These are phyloP conservation scores for Peribatodes rhomboidaria DNA, from an alignment of 2,888 invertebrate genomes.

Conservation along the genomic window DNA sequence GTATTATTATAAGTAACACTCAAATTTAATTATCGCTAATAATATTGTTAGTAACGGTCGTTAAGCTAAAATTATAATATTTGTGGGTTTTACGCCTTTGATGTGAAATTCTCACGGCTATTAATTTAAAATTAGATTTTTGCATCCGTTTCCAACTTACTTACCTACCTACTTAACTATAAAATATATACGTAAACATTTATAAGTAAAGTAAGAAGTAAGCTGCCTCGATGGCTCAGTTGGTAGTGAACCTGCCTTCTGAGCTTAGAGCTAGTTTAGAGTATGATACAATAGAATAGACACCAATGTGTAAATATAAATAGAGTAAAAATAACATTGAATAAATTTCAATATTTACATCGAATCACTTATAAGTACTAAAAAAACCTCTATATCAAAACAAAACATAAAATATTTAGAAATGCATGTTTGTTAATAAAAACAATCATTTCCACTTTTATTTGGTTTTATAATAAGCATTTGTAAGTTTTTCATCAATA, in stretches of 20 bases:
- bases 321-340: no score
- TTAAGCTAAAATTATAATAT: constrained; percentile 30
- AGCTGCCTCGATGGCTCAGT: no score
- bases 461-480: constrained; percentile 20
- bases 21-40: no score
- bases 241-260: no score
- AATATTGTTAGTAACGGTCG: constrained; percentile 16
- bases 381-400: not conserved
- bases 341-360: no score
- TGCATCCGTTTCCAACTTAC: constrained; percentile 14
- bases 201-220: no score
- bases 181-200: not conserved
- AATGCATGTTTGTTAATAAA: constrained; percentile 9
- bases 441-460: constrained; percentile 19
- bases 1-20: no score
- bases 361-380: not conserved
- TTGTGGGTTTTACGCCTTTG: constrained; percentile 32
- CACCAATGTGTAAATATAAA: no score
- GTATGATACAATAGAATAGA: no score
- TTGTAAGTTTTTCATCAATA: constrained; percentile 21
- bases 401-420: not conserved
- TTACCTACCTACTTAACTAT: not conserved
- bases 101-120: constrained; percentile 37
- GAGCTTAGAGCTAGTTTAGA: no score
- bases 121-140: constrained; percentile 27